phyloP scores from a whole-genome alignment of 1,140 invertebrate genomes.

The Halictus rubicundus region DNA sequence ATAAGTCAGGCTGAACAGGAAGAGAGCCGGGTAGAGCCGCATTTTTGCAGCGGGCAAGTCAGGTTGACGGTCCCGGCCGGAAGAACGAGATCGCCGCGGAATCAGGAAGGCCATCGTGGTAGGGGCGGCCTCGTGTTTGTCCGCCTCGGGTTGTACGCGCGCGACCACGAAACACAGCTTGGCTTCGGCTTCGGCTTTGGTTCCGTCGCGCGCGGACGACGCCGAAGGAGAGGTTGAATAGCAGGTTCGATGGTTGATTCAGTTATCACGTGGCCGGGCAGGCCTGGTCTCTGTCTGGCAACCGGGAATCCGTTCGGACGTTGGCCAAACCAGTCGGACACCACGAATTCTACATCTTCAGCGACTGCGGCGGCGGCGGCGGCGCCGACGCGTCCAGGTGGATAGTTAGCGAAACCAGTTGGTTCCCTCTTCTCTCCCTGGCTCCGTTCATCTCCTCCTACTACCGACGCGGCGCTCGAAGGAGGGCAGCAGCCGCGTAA shows the following conservation, averaged over 20 bases:
- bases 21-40: conserved; percentile 12
- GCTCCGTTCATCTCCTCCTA: conserved; percentile 57
- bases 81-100: conserved; percentile 45
- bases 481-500: conserved; percentile 64
- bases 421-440: conserved; percentile 50
- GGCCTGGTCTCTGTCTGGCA: not conserved
- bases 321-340: conserved; percentile 64
- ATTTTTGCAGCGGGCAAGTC: conserved; percentile 51
- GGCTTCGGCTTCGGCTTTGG: too few relatives aligned
- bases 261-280: conserved; percentile 49
- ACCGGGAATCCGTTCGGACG: conserved; percentile 9
- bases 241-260: conserved; percentile 61
- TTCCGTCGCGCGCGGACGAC: too few relatives aligned
- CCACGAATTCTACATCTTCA: conserved; percentile 62
- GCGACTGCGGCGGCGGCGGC: not conserved
- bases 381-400: conserved; percentile 48
- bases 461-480: conserved; percentile 44
- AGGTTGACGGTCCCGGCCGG: conserved; percentile 44
- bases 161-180: too few relatives aligned
- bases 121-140: not conserved
- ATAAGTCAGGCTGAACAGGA: conserved; percentile 26
- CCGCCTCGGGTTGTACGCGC: too few relatives aligned
- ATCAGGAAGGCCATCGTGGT: conserved; percentile 48
- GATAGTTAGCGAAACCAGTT: conserved; percentile 63
- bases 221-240: conserved; percentile 21